Evolutionary conservation across 2,113 vertebrate genomes (phyloP).

Genomic region (Hemiscyllium ocellatum): DNA sequence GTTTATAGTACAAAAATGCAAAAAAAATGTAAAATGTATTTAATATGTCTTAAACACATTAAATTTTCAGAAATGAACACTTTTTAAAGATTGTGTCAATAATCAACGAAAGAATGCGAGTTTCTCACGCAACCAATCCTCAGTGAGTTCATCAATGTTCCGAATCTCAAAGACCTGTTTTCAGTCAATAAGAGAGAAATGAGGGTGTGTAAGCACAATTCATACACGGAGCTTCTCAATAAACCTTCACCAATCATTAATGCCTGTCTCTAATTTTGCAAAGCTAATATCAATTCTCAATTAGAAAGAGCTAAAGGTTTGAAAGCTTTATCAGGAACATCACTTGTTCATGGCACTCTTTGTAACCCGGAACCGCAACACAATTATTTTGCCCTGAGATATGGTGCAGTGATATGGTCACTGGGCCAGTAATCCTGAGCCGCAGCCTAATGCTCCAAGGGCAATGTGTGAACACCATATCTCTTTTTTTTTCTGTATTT

Average conservation of each 20-base stretch:
- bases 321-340: not conserved
- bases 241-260: not conserved
- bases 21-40: not conserved
- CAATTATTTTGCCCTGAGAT: not conserved
- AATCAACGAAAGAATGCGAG: conserved; percentile 58
- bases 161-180: conserved; percentile 63
- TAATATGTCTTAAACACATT: not conserved
- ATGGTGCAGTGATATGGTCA: no score
- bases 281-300: not conserved
- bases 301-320: not conserved
- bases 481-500: no score
- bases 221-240: not conserved
- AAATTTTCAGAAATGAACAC: no score
- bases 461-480: no score
- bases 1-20: not conserved
- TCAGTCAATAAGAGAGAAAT: not conserved
- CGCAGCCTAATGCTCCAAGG: no score
- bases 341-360: not conserved
- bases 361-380: not conserved
- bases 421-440: no score
- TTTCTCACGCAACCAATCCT: conserved; percentile 64
- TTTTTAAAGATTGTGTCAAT: not conserved
- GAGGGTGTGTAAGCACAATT: not conserved
- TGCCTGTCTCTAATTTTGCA: not conserved
- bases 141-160: conserved; percentile 62